Evolutionary conservation across 2,888 invertebrate genomes (phyloP).

Genomic region (Heterodera filipjevi): DNA sequence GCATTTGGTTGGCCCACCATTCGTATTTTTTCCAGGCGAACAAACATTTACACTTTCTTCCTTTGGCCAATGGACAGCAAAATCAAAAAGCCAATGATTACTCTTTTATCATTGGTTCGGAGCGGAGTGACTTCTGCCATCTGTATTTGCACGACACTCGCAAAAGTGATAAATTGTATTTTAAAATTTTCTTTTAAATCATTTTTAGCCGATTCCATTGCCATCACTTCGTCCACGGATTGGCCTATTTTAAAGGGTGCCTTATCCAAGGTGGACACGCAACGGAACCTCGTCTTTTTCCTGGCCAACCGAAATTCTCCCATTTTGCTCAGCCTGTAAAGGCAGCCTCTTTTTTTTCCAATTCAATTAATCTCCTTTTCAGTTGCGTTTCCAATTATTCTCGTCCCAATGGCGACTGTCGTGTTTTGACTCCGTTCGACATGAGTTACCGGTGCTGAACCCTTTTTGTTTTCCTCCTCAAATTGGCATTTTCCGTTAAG

Average conservation of each 20-base stretch:
- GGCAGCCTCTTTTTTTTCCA: neutral
- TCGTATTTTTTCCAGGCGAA: conserved; percentile 34
- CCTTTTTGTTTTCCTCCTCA: neutral
- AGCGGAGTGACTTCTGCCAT: conserved; percentile 46
- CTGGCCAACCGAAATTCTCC: conserved; percentile 52
- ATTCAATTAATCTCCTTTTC: neutral
- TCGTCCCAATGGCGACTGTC: conserved; percentile 6
- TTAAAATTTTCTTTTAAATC: neutral
- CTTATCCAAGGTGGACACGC: conserved; percentile 45
- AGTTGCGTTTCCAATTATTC: conserved; percentile 44
- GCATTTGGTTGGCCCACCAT: neutral
- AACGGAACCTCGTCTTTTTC: conserved; percentile 52
- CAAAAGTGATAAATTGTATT: neutral
- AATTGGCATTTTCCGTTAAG: conserved; percentile 31
- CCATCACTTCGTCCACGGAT: conserved; percentile 40
- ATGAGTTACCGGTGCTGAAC: conserved; percentile 41
- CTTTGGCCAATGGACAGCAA: neutral
- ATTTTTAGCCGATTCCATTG: neutral
- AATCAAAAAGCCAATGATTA: neutral
- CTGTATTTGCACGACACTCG: conserved; percentile 38
- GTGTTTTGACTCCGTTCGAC: conserved; percentile 39
- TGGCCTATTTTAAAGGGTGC: conserved; percentile 56
- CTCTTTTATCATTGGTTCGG: conserved; percentile 48
- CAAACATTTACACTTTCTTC: conserved; percentile 37
- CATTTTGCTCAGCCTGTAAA: conserved; percentile 52